Base-by-base conservation (phyloP, 2,113 vertebrate genomes). In the Urocitellus parryii region DNA sequence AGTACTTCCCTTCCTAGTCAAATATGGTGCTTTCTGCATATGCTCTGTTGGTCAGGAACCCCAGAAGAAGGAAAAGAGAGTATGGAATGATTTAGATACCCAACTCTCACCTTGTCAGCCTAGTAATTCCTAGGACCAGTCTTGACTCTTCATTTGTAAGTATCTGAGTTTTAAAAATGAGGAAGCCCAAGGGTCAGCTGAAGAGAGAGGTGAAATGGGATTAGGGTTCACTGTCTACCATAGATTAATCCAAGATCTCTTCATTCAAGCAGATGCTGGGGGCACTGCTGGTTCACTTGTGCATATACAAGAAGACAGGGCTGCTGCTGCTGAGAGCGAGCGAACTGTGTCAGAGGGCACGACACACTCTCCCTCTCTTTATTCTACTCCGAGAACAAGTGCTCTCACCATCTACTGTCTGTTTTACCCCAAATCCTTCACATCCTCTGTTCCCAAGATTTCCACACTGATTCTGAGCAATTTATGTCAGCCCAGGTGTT, bases 401-500 rank as follows among this genome's bases (percentile, higher is more conserved):
- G 94, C 14, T 83, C 45, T 82, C 74, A 51, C 61, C 65, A 85
- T 34, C 56, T 45, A 53, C 37, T 76, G n/a, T 72, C 91, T 56
- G 27, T 63, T 92, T 82, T 86, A 96, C n/a, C 88, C 93, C 68
- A 32, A 76, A 83, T 61, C 37, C 73, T 70, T 94, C 67, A 58
- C 39, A 92, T 58, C 76, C 48, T 76, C 65, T 0, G 2, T 73
- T 92, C 2, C 72, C n/a, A 80, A 93, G 83, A 72, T 84, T 94
- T 88, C 87, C 61, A 81, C 76, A 8, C 80, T 22, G 53, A 91
- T 81, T 91, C 61, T 8, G 45, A 95, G 96, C 53, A 80, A 74
- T 95, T 73, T 86, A 61, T 81, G 90, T 93, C 74, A 78, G 80
- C 96, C 96, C 97, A 98, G 97, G 97, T 98, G 97, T 97, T 97